Evolutionary conservation across 2,113 vertebrate species (phyloP), one percentile per base, ranked within the genome.

Genomic region (Chrysochloris asiatica): DNA sequence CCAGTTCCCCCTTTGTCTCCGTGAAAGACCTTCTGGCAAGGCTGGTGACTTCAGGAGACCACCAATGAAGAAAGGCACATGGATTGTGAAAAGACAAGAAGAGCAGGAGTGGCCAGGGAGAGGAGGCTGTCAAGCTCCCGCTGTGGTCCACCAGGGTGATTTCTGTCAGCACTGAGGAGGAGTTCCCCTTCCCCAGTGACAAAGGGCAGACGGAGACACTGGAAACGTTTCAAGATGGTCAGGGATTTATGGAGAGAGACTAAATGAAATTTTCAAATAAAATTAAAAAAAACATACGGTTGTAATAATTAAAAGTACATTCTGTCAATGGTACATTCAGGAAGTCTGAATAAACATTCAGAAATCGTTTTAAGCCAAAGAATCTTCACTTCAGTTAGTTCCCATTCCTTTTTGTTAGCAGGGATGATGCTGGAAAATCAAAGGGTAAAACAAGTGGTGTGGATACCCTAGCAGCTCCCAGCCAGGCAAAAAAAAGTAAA

Each of bases 1-100:
- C 89, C 96, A 93, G 63, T 54, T 89, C 93, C 75, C 79, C 86
- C 80, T 95, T 93, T 94, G 93, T 96, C 69, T 52, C 80, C 16
- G 12, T 30, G 82, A 92, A 94, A 94, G 93, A 71, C 77, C 69
- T 94, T 94, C 75, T 95, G 89, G 95, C 81, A 61, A 78, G 45
- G 54, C 89, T 79, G 77, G 56, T 85, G 81, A 92, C 94, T 97
- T 86, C 73, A 59, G 86, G 86, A 76, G 95, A 89, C 94, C 96
- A 94, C 95, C 94, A 93, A 6, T 4, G 92, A 91, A 92, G 95
- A 84, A 73, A 92, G 48, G 50, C 86, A 88, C 83, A 78, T 2
- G n/a, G 10, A 69, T 43, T 11, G 28, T 8, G 83, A 56, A 61
- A 61, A 69, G 59, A 65, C 36, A 9, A 54, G 43, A 41, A 45